phyloP scores from a whole-genome alignment of 2,797 vertebrate species.

The Etheostoma perlongum region DNA sequence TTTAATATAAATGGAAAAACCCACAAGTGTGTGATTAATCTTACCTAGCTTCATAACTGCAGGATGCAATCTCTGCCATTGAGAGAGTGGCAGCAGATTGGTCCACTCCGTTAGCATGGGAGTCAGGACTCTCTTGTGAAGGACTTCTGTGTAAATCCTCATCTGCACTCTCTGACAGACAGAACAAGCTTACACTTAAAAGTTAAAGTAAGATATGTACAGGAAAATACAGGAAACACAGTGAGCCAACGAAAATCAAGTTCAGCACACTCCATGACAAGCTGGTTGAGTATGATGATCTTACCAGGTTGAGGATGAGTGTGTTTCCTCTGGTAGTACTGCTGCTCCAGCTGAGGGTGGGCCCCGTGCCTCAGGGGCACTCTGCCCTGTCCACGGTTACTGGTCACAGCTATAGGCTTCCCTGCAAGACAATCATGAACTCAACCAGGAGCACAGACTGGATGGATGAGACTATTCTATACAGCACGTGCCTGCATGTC shows the following conservation, averaged over 20 bases:
- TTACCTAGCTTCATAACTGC: constrained; percentile 98
- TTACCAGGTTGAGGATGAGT: constrained; percentile 88
- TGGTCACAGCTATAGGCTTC: constrained; percentile 97
- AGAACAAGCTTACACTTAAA: background rate
- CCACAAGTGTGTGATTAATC: background rate
- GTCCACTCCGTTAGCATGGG: constrained; percentile 83
- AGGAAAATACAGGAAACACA: background rate
- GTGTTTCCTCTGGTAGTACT: constrained; percentile 92
- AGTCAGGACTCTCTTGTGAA: constrained; percentile 83
- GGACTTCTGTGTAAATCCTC: constrained; percentile 83
- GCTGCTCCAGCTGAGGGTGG: constrained; percentile 91
- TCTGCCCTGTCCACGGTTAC: constrained; percentile 92
- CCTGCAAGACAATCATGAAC: constrained; percentile 79
- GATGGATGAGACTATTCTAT: background rate
- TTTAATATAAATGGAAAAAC: background rate
- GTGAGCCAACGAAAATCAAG: background rate
- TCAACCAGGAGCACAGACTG: constrained; percentile 8
- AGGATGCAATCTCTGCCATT: constrained; percentile 98
- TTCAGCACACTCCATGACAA: background rate
- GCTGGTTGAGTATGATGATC: background rate
- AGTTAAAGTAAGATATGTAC: background rate
- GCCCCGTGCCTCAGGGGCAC: constrained; percentile 88
- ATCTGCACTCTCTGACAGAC: constrained; percentile 69
- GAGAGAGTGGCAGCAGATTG: constrained; percentile 85
- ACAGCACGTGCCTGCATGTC: background rate